Evolutionary conservation across 2,888 invertebrate species (phyloP).

Genomic region (Onthophagus sagittarius): DNA sequence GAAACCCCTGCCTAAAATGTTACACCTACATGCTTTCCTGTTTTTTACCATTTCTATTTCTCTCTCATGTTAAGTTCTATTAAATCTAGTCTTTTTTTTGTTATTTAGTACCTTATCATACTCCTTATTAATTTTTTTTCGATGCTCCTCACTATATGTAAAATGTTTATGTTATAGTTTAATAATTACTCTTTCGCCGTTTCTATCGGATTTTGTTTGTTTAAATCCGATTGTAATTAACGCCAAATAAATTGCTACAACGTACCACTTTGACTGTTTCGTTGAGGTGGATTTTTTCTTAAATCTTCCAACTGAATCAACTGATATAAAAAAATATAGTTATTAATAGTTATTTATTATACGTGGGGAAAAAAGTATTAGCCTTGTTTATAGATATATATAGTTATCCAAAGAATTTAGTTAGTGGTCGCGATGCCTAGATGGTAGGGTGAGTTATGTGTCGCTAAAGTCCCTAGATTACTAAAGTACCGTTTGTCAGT

Average conservation of each 20-base stretch:
- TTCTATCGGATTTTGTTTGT: background rate
- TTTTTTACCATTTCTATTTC: background rate
- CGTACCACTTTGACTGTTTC: constrained; percentile 39
- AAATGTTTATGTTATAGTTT: constrained; percentile 20
- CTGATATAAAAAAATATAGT: constrained; percentile 40
- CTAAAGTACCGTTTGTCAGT: no score
- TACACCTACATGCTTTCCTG: background rate
- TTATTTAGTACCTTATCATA: constrained; percentile 5
- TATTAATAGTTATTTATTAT: no score
- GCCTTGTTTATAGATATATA: no score
- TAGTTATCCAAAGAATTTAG: no score
- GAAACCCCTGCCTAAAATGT: background rate
- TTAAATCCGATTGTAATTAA: background rate
- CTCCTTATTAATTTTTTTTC: background rate
- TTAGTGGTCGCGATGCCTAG: no score
- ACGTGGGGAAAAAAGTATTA: no score
- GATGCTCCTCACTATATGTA: constrained; percentile 18
- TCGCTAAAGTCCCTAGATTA: no score
- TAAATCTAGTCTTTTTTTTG: background rate
- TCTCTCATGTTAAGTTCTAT: background rate
- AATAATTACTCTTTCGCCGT: no score
- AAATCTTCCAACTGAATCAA: constrained; percentile 70
- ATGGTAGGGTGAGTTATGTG: no score
- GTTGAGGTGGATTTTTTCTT: constrained; percentile 39
- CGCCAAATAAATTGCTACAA: constrained; percentile 36